phyloP scores from a whole-genome alignment of 2,888 invertebrate species.

The Drosophila greeni region DNA sequence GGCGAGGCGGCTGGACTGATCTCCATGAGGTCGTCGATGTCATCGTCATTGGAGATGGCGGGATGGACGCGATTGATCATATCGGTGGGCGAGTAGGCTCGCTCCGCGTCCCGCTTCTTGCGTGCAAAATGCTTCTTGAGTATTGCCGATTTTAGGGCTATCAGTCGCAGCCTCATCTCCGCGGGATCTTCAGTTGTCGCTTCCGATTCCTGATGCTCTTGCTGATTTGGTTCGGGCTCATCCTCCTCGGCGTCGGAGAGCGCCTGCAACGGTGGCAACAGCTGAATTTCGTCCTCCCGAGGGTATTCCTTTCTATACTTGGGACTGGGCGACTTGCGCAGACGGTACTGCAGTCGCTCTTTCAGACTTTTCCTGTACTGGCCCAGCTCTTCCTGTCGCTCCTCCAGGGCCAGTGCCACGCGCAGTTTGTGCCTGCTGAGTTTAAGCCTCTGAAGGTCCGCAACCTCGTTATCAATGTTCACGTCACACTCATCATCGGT shows the following conservation, averaged over 20 bases:
- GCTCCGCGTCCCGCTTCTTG: conserved; percentile 76
- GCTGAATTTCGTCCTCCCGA: not conserved
- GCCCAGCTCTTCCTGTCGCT: conserved; percentile 39
- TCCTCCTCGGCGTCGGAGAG: conserved; percentile 58
- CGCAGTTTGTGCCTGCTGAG: conserved; percentile 72
- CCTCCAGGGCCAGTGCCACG: conserved; percentile 65
- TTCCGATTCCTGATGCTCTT: not conserved
- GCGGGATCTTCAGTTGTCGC: conserved; percentile 36
- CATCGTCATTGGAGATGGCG: conserved; percentile 47
- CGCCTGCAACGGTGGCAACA: conserved; percentile 1
- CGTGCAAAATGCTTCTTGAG: conserved; percentile 76
- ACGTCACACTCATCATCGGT: conserved; percentile 54
- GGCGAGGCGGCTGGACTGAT: conserved; percentile 78
- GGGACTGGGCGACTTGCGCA: conserved; percentile 49
- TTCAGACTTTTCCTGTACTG: conserved; percentile 58
- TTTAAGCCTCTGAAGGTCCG: conserved; percentile 47
- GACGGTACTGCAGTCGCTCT: conserved; percentile 54
- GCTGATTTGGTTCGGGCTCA: conserved; percentile 36
- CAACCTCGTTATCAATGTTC: conserved; percentile 38
- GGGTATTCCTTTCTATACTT: conserved; percentile 7
- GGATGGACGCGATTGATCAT: conserved; percentile 72
- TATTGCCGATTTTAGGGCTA: conserved; percentile 78
- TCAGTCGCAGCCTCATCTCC: conserved; percentile 70
- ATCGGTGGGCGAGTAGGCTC: conserved; percentile 79
- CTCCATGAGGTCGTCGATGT: conserved; percentile 71